These are phyloP conservation scores for Ichneumoninae sp. DNA, from an alignment of 2,888 invertebrate species.

Conservation along the genomic window DNA sequence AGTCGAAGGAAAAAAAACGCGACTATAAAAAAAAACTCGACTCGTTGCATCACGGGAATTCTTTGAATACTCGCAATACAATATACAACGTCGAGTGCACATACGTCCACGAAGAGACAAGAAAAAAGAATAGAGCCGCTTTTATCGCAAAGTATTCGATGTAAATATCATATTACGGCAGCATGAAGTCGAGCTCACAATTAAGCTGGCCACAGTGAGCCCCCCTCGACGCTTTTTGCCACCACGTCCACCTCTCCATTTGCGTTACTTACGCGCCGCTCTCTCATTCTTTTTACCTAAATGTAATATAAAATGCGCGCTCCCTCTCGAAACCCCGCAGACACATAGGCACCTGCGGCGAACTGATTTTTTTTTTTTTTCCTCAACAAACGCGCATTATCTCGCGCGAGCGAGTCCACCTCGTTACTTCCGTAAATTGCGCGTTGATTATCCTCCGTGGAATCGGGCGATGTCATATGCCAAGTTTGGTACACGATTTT, in stretches of 20 bases:
- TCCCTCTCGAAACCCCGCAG: conserved; percentile 45
- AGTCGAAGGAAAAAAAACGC: conserved; percentile 24
- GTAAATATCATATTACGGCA: conserved; percentile 70
- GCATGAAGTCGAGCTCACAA: conserved; percentile 69
- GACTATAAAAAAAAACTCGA: conserved; percentile 42
- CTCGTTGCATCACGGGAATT: conserved; percentile 60
- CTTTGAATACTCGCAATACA: background rate
- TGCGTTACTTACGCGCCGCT: conserved; percentile 69
- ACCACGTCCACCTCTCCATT: conserved; percentile 72
- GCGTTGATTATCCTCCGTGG: conserved; percentile 74
- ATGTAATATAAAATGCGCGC: conserved; percentile 56
- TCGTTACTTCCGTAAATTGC: conserved; percentile 77
- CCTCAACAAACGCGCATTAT: conserved; percentile 57
- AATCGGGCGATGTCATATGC: conserved; percentile 62
- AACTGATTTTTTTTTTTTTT: conserved; percentile 64
- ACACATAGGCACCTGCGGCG: conserved; percentile 71
- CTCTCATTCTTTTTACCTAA: conserved; percentile 64
- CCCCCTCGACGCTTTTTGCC: conserved; percentile 55
- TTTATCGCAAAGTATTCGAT: conserved; percentile 66
- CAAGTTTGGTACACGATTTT: conserved; percentile 58
- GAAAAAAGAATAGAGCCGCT: conserved; percentile 52
- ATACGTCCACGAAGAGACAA: conserved; percentile 32
- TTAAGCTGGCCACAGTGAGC: conserved; percentile 70
- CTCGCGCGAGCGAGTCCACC: conserved; percentile 68
- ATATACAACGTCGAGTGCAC: background rate